phyloP scores from a whole-genome alignment of 1,140 invertebrate genomes.

The Trypoxylus dichotomus region DNA sequence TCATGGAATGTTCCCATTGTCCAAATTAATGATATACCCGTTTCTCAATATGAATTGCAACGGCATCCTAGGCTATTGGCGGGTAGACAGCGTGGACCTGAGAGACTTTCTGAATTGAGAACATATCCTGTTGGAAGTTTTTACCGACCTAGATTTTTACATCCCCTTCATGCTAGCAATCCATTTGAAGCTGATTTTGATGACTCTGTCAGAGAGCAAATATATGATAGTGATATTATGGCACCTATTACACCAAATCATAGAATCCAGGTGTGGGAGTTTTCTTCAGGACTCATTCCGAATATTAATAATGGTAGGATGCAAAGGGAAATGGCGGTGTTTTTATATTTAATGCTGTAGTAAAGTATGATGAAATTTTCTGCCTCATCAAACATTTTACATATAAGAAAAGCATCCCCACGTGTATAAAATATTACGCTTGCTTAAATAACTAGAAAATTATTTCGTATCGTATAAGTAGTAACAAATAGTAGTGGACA shows the following conservation, averaged over 20 bases:
- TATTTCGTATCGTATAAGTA: no score
- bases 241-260: constrained; percentile 61
- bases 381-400: no score
- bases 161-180: constrained; percentile 51
- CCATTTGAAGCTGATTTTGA: constrained; percentile 53
- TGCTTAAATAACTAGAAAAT: no score
- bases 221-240: constrained; percentile 50
- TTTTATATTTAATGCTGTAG: not conserved
- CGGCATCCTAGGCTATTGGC: constrained; percentile 46
- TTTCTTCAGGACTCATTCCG: constrained; percentile 69
- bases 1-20: constrained; percentile 59
- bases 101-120: constrained; percentile 42
- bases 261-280: constrained; percentile 83
- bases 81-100: constrained; percentile 39
- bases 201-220: constrained; percentile 50
- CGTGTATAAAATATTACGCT: no score
- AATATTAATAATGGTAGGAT: constrained; percentile 73
- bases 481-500: no score
- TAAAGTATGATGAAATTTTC: no score
- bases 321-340: not conserved
- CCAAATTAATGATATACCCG: constrained; percentile 62
- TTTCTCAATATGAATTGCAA: constrained; percentile 52
- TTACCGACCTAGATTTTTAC: constrained; percentile 52
- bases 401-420: not conserved
- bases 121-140: constrained; percentile 42